phyloP scores from a whole-genome alignment of 2,797 vertebrate genomes.

The Argya squamiceps region DNA sequence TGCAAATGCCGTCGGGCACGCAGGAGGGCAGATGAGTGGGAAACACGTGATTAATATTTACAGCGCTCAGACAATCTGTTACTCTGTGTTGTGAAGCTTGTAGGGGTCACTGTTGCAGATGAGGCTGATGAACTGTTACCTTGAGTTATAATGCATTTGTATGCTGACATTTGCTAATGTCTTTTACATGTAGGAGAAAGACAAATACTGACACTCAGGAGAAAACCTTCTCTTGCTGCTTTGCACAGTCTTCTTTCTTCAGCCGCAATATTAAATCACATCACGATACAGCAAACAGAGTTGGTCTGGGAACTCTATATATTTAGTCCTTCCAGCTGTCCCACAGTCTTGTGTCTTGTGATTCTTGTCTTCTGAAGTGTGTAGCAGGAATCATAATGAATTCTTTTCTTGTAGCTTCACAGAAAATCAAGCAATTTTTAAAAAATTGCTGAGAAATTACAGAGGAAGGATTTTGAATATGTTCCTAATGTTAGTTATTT shows the following conservation, averaged over 20 bases:
- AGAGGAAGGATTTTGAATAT: neutral
- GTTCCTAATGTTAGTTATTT: neutral
- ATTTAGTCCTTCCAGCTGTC: neutral
- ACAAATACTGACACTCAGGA: neutral
- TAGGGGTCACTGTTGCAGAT: neutral
- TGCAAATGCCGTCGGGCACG: neutral
- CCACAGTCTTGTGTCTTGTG: neutral
- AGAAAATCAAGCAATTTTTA: neutral
- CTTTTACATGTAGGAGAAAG: neutral
- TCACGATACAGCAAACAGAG: neutral
- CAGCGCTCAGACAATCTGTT: neutral
- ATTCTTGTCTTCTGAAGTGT: neutral
- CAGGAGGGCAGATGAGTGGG: neutral
- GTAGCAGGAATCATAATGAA: neutral
- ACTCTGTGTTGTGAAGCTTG: neutral
- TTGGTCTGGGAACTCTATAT: neutral
- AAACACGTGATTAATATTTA: slow-evolving; percentile 19
- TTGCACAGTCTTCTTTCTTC: neutral
- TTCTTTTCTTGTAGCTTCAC: neutral
- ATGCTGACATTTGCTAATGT: neutral
- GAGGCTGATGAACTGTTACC: neutral
- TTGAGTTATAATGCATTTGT: neutral
- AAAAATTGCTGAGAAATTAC: neutral
- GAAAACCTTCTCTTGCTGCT: neutral
- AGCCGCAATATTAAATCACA: neutral